Conservation (phyloP, 2,888 invertebrate genomes). For the Eupithecia dodoneata region DNA sequence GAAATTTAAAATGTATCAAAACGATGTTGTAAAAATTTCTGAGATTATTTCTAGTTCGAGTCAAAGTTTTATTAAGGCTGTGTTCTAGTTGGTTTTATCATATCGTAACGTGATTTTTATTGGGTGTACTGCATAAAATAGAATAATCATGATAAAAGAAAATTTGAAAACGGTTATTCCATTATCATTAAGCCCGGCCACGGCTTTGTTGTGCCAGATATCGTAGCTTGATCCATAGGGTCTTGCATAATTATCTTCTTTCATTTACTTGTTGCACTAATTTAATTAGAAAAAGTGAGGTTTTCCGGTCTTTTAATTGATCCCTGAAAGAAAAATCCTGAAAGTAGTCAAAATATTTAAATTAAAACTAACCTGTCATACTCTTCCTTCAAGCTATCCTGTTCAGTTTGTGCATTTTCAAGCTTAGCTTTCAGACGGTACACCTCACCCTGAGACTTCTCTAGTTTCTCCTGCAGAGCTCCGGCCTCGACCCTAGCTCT, state of each 20-base stretch:
- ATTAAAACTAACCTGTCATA: constrained; percentile 85
- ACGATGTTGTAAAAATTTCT: neutral
- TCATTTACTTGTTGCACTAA: no score
- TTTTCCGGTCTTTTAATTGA: no score
- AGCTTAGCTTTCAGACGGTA: constrained; percentile 96
- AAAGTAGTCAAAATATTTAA: neutral
- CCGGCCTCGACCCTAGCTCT: constrained; percentile 92
- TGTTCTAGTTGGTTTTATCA: neutral
- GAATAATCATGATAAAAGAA: no score
- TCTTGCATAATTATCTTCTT: no score
- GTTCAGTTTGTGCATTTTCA: constrained; percentile 97
- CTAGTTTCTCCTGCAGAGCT: constrained; percentile 94
- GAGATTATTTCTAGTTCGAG: neutral
- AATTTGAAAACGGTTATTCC: no score
- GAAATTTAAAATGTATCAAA: neutral
- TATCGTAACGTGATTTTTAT: no score
- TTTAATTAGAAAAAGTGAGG: no score
- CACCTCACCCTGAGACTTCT: constrained; percentile 97
- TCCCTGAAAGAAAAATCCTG: neutral
- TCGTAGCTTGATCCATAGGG: no score
- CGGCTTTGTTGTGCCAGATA: no score
- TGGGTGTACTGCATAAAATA: no score
- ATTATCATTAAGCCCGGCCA: no score
- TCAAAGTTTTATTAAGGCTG: neutral
- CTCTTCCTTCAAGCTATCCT: constrained; percentile 96